Conservation (phyloP, 2,797 vertebrate genomes). For the Heteromormyrus szaboi region DNA sequence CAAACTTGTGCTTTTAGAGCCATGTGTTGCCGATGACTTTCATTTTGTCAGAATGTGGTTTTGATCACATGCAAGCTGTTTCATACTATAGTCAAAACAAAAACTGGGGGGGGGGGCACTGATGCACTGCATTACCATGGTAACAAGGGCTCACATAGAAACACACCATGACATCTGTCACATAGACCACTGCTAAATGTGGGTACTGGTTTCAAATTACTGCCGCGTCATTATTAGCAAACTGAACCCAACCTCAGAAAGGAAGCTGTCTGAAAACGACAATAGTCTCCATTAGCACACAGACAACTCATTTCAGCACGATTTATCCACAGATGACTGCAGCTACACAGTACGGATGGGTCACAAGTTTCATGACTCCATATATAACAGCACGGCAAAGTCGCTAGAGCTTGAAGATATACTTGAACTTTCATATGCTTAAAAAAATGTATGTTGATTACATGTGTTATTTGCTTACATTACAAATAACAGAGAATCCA, state of each 20-base stretch:
- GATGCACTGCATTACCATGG: neutral
- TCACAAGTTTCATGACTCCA: neutral
- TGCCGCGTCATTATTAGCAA: neutral
- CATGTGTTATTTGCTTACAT: neutral
- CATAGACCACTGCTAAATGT: neutral
- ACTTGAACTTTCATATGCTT: neutral
- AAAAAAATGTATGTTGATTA: neutral
- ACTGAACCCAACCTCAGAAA: neutral
- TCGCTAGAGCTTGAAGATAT: neutral
- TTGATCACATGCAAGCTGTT: neutral
- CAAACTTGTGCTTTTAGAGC: constrained; percentile 55
- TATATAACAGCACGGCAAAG: neutral
- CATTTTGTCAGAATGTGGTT: constrained; percentile 47
- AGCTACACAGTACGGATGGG: neutral
- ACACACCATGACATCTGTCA: neutral
- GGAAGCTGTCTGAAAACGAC: neutral
- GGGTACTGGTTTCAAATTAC: neutral
- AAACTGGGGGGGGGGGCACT: neutral
- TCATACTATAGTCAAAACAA: constrained; percentile 1
- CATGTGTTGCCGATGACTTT: constrained; percentile 70
- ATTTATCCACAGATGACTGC: neutral
- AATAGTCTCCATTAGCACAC: neutral
- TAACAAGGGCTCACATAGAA: neutral
- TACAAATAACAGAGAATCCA: neutral
- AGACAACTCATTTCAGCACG: neutral